Evolutionary conservation across 2,113 vertebrate genomes (phyloP).

Genomic region (Naja naja): DNA sequence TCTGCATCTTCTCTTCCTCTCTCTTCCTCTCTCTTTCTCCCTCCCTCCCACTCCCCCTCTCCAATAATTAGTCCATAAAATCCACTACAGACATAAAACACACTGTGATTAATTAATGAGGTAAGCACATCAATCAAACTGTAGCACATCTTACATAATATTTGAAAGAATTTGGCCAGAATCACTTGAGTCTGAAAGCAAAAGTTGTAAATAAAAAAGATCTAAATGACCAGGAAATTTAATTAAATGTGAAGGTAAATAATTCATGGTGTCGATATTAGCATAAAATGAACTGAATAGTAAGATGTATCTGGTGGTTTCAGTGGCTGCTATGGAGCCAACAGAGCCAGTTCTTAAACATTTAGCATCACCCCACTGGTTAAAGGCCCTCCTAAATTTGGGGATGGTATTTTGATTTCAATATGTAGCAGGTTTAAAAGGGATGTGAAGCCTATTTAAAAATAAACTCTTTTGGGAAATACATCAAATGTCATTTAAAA

Average conservation of each 20-base stretch:
- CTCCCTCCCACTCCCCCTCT: too few species aligned
- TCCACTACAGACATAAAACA: neutral
- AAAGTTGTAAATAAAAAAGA: neutral
- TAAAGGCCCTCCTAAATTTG: neutral
- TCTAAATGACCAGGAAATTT: neutral
- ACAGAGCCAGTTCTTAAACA: neutral
- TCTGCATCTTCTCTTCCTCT: neutral
- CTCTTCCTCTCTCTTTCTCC: too few species aligned
- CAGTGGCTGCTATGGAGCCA: neutral
- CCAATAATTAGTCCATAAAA: neutral
- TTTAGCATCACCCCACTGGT: neutral
- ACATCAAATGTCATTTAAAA: neutral
- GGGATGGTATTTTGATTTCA: neutral
- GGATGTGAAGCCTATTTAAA: neutral
- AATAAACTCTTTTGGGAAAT: neutral
- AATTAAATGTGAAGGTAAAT: neutral
- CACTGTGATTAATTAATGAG: neutral
- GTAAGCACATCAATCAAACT: neutral
- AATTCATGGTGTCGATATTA: neutral
- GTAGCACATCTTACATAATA: neutral
- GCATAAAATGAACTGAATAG: neutral
- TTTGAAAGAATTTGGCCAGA: neutral
- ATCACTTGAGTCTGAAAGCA: neutral
- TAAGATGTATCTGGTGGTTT: neutral
- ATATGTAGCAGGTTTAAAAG: neutral